Conservation (phyloP, 1,140 invertebrate species). For the Brachionus manjavacas region DNA sequence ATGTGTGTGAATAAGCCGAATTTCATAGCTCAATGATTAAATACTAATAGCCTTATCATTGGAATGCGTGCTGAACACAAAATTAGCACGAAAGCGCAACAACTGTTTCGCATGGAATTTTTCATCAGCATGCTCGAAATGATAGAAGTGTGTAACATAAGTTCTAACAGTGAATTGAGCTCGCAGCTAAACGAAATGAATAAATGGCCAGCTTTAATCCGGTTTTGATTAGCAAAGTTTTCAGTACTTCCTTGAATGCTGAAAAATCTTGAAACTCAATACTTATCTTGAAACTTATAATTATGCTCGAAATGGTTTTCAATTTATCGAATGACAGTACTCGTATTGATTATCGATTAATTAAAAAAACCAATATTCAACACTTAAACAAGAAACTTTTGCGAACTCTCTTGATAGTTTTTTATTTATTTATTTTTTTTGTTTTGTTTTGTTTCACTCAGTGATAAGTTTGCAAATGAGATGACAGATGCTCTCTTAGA, state of each 20-base stretch:
- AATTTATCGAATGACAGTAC: slow-evolving; percentile 29
- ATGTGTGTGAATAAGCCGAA: background rate
- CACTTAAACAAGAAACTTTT: background rate
- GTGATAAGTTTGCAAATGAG: background rate
- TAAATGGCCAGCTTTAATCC: background rate
- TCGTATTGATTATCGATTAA: slow-evolving; percentile 30
- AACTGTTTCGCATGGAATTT: background rate
- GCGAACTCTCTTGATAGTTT: slow-evolving; percentile 10
- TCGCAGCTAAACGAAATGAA: background rate
- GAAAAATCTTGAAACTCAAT: slow-evolving; percentile 21
- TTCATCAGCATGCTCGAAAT: background rate
- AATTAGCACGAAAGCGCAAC: background rate
- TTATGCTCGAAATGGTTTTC: slow-evolving; percentile 5
- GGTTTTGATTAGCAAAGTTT: background rate
- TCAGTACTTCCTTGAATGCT: background rate
- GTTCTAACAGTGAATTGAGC: background rate
- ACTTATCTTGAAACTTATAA: slow-evolving; percentile 20
- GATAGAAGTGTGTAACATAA: background rate
- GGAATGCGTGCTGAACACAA: background rate
- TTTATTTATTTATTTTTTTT: slow-evolving; percentile 30
- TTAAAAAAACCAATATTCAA: slow-evolving; percentile 22
- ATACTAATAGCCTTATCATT: background rate
- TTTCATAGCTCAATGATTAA: background rate
- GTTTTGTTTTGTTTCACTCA: background rate
- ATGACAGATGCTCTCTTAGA: background rate